Percentiles rank a stretch among this genome's conserved stretches.
Evolutionary conservation across 2,113 vertebrate species (phyloP).

Genomic region (Telmatochromis sp.): DNA sequence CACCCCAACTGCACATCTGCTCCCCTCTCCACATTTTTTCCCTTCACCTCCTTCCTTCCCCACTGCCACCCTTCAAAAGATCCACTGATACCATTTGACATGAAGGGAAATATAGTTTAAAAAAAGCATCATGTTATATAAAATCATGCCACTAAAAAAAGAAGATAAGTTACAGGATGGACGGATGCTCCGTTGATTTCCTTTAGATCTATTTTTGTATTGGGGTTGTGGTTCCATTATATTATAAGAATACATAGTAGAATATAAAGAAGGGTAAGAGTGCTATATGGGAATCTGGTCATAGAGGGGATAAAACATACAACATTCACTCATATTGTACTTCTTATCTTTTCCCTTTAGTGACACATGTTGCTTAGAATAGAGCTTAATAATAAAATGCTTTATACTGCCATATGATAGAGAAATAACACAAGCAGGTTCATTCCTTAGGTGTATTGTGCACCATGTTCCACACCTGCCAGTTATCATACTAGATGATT

Average conservation of each 20-base stretch:
- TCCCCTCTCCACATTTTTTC: not conserved
- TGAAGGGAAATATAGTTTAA: conserved; percentile 52
- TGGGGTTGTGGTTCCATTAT: conserved; percentile 60
- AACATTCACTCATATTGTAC: conserved; percentile 47
- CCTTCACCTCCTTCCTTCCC: not conserved
- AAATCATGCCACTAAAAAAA: conserved; percentile 56
- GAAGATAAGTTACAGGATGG: conserved; percentile 52
- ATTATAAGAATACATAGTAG: conserved; percentile 49
- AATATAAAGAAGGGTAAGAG: conserved; percentile 21
- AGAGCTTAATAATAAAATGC: conserved; percentile 71
- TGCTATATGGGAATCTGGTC: conserved; percentile 21
- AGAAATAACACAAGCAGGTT: conserved; percentile 71
- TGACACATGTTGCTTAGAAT: conserved; percentile 64
- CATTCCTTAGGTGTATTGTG: conserved; percentile 67
- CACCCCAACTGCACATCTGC: not conserved
- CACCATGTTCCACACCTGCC: conserved; percentile 67
- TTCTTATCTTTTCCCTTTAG: conserved; percentile 62
- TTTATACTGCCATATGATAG: conserved; percentile 74
- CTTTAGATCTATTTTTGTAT: conserved; percentile 75
- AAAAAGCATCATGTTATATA: conserved; percentile 39
- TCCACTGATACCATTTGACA: conserved; percentile 47
- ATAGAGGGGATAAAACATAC: conserved; percentile 41
- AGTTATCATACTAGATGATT: conserved; percentile 55
- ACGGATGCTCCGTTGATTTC: conserved; percentile 65
- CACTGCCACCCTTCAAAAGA: conserved; percentile 36